Evolutionary conservation across 2,113 vertebrate genomes (phyloP), one percentile per base, ranked within the genome.

Genomic region (Limnothrissa miodon): DNA sequence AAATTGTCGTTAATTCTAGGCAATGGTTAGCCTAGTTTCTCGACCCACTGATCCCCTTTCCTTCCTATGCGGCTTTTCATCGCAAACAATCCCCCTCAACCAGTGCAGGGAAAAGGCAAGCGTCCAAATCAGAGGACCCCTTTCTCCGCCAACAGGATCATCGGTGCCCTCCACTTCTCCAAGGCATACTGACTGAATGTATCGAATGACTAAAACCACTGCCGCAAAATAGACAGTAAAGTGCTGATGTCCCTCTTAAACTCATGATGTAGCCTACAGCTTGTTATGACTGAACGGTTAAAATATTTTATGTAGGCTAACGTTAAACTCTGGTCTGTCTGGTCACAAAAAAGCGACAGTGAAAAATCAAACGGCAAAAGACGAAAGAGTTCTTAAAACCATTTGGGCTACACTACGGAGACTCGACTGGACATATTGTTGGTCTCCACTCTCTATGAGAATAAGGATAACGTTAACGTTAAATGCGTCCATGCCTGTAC

Each of bases 31-130:
- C 86, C 81, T 87, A 89, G 91, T 91, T 91, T 89, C 89, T 90
- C 87, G 74, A 74, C 83, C 86, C 87, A 81, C 88, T 42, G 25
- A 70, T 33, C 80, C 80, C 78, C 45, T 90, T 91, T 92, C 91
- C 91, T 93, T 92, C 90, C 91, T 90, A 91, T 89, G 90, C 84
- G 92, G 89, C 87, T 93, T 90, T 90, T 90, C 91, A 92, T 91
- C 86, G 86, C 87, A 91, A 91, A 89, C 89, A 90, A 84, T 89
- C 85, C 87, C 91, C 91, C 93, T 92, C 90, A 89, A 90, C 86
- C 90, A 89, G 87, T 83, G 85, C 84, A 83, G 86, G 39, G 59
- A 53, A 79, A 62, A n/a, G 21, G 46, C 23, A 53, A 78, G 29
- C 78, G 80, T 89, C 84, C 79, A 82, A 81, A 87, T 46, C 5